Evolutionary conservation across 2,113 vertebrate genomes (phyloP).

Genomic region (Chaetura pelagica): DNA sequence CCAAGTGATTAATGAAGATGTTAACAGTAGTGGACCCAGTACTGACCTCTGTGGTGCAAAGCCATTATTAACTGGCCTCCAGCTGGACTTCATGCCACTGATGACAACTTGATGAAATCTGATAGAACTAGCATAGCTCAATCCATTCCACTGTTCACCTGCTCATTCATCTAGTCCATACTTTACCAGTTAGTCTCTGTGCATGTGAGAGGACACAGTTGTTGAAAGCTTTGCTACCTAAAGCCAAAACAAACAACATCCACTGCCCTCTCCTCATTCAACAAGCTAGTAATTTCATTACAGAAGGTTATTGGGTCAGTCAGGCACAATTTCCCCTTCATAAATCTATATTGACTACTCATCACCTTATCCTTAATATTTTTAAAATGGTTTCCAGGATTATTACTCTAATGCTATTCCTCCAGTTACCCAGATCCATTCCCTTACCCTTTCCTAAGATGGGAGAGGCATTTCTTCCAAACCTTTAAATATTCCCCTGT

Average conservation of each 20-base stretch:
- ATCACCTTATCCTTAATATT: background rate
- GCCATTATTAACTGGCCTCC: background rate
- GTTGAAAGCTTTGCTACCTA: background rate
- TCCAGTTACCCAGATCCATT: background rate
- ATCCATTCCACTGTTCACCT: background rate
- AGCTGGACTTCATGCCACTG: background rate
- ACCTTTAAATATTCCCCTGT: background rate
- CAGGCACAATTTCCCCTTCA: background rate
- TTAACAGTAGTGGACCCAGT: background rate
- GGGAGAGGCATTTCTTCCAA: background rate
- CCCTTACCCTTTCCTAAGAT: background rate
- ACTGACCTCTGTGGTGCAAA: background rate
- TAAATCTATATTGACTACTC: background rate
- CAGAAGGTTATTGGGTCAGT: background rate
- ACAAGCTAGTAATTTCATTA: background rate
- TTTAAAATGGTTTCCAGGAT: background rate
- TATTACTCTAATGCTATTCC: background rate
- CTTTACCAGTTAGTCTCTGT: background rate
- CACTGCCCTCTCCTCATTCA: background rate
- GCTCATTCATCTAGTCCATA: background rate
- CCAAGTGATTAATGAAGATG: background rate
- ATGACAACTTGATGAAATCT: background rate
- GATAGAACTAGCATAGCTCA: background rate
- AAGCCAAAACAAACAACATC: background rate
- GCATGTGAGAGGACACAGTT: background rate